Evolutionary conservation across 1,140 invertebrate genomes (phyloP), one percentile per base, ranked within the genome.

Genomic region (Microplitis demolitor): DNA sequence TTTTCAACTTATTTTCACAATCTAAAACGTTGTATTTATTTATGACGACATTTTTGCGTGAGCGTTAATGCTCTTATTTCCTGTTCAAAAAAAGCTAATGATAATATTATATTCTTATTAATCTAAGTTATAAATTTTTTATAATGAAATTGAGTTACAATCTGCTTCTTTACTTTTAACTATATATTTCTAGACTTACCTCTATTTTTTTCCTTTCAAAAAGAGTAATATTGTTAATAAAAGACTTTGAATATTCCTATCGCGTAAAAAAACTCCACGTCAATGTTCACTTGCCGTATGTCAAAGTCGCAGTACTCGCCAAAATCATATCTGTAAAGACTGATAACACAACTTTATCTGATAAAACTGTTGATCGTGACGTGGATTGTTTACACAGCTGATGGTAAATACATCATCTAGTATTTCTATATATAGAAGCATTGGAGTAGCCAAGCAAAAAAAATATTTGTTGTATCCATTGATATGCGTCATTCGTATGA

Each of bases 291-390:
- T 66, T 66, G 63, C 61, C 71, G 71, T 79, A 72, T 78, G 73
- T 78, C 79, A 78, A 73, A 73, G 74, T 69, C 66, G 63, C 67
- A 56, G 60, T 78, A 75, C 78, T 76, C 77, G 39, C 77, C 75
- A 77, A 70, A 77, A 63, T 61, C 71, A 78, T 81, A 81, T 81
- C 80, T 81, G 35, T 39, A 63, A 76, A 77, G 76, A 78, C 76
- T 74, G 78, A 79, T 81, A 80, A 76, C 78, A 62, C 64, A 74
- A 76, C 72, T 74, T 79, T 81, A 81, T 80, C 80, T 81, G 80
- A 81, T 81, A 79, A 80, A 79, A 69, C 35, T 51, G 56, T 69
- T 54, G 24, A 14, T 67, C 54, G 67, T 72, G 78, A 78, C 78
- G 72, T 68, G 69, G 74, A 45, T 24, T 39, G 50, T 63, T 68